Conservation (phyloP, 2,113 vertebrate species). For the Cheilinus undulatus region DNA sequence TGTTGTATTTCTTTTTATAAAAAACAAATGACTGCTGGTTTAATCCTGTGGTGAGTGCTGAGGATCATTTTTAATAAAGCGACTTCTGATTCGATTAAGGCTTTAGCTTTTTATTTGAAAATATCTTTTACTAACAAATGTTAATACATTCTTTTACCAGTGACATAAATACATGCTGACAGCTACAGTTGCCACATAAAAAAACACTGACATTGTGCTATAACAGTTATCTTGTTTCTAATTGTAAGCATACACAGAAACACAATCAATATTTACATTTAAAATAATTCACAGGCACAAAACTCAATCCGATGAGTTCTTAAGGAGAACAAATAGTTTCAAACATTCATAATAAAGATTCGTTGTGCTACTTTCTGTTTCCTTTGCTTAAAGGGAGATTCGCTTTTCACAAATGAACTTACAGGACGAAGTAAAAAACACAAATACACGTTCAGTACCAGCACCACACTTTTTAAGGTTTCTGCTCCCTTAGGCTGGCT, state of each 20-base stretch:
- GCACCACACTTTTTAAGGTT: not conserved
- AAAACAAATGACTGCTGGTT: slow-evolving; percentile 5
- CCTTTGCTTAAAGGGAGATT: not conserved
- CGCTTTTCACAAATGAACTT: not conserved
- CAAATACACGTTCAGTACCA: not conserved
- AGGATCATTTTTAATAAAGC: slow-evolving; percentile 49
- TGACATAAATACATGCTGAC: slow-evolving; percentile 27
- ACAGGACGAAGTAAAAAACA: not conserved
- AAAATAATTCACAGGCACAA: slow-evolving; percentile 52
- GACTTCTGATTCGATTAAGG: slow-evolving; percentile 5
- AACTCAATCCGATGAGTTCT: slow-evolving; percentile 18
- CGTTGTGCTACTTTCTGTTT: too few relatives aligned
- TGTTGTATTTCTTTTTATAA: slow-evolving; percentile 33
- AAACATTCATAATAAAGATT: slow-evolving; percentile 16
- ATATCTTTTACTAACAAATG: slow-evolving; percentile 18
- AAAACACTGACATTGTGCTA: slow-evolving; percentile 29
- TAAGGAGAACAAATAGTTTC: slow-evolving; percentile 21
- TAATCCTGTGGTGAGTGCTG: slow-evolving; percentile 3
- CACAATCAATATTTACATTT: slow-evolving; percentile 14
- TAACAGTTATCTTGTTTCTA: slow-evolving; percentile 24
- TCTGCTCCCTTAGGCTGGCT: too few relatives aligned
- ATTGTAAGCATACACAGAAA: not conserved
- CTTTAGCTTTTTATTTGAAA: slow-evolving; percentile 65
- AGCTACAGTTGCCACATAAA: slow-evolving; percentile 25
- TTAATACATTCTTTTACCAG: slow-evolving; percentile 28